Base-by-base conservation (phyloP, 2,797 vertebrate species). In the Rallus crepitans region DNA sequence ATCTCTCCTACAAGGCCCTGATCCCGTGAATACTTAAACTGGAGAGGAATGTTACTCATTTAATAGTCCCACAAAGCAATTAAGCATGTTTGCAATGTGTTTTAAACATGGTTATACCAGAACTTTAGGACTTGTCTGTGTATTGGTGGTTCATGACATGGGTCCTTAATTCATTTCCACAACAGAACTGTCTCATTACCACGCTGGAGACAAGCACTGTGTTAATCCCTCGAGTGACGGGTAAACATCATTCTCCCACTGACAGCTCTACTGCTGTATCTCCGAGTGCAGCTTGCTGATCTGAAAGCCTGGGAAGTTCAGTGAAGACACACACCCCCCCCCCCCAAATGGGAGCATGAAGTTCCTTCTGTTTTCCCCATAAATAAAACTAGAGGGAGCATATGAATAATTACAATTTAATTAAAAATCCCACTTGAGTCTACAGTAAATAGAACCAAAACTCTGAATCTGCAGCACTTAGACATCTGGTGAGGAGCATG, bases 1-100 rank as follows among this genome's bases (percentile, higher is more conserved):
- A 42, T 72, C 33, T 76, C 59, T 4, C 0, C 0, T 63, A 72
- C 6, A 21, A 72, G 30, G 42, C 16, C 47, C 69, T 31, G 30
- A 72, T 78, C 50, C 63, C 63, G 63, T 52, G 82, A 84, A 61
- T 72, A 68, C 69, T 94, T 93, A 87, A 84, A 59, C 76, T 91
- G 59, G 7, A 86, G 84, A 82, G 85, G 76, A 90, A 81, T 28
- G 73, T 66, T 79, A 60, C 31, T 86, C 12, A 61, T 90, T 86
- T 84, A 86, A 88, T 31, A 63, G 52, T 42, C 66, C 65, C 70
- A 66, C 83, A 91, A 92, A 91, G 61, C 63, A 75, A 47, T 59
- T 75, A 31, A 65, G 25, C 42, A 7, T 53, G 59, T 76, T 94
- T 70, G 33, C 73, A 88, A 11, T 5, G 37, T 69, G 59, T 82